Conservation (phyloP, 1,140 invertebrate genomes). For the Achroia grisella region DNA sequence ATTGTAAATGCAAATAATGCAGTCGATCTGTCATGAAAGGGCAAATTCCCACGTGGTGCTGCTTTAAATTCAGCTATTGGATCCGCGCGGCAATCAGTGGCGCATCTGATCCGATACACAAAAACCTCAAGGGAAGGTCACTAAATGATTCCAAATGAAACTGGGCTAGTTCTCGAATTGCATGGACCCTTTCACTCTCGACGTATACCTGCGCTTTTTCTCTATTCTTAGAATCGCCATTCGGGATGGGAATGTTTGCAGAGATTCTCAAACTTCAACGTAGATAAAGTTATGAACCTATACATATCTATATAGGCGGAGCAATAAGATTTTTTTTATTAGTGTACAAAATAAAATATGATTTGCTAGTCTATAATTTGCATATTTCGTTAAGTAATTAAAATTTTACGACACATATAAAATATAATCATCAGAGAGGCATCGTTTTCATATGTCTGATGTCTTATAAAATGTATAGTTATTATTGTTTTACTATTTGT, state of each 20-base stretch:
- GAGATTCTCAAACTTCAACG: conserved; percentile 30
- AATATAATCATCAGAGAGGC: too few relatives aligned
- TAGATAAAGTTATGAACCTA: too few relatives aligned
- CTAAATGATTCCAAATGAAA: conserved; percentile 40
- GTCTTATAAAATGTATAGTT: too few relatives aligned
- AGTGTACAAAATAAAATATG: too few relatives aligned
- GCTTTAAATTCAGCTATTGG: conserved; percentile 36
- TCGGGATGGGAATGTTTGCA: conserved; percentile 24
- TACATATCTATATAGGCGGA: too few relatives aligned
- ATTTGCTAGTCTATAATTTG: too few relatives aligned
- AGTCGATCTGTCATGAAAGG: conserved; percentile 34
- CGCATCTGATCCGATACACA: conserved; percentile 48
- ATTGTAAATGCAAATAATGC: conserved; percentile 18
- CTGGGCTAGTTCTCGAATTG: conserved; percentile 64
- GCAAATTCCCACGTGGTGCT: conserved; percentile 63
- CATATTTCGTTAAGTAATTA: too few relatives aligned
- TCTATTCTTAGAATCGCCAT: conserved; percentile 51
- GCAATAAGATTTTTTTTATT: too few relatives aligned
- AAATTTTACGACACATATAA: too few relatives aligned
- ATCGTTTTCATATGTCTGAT: too few relatives aligned
- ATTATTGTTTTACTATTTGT: too few relatives aligned
- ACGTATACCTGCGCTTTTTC: conserved; percentile 69
- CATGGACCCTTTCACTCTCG: conserved; percentile 72
- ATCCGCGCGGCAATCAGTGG: conserved; percentile 34
- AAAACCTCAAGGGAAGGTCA: conserved; percentile 59